These are phyloP conservation scores for Caenorhabditis angaria DNA, from an alignment of 2,888 invertebrate species.

Conservation along the genomic window DNA sequence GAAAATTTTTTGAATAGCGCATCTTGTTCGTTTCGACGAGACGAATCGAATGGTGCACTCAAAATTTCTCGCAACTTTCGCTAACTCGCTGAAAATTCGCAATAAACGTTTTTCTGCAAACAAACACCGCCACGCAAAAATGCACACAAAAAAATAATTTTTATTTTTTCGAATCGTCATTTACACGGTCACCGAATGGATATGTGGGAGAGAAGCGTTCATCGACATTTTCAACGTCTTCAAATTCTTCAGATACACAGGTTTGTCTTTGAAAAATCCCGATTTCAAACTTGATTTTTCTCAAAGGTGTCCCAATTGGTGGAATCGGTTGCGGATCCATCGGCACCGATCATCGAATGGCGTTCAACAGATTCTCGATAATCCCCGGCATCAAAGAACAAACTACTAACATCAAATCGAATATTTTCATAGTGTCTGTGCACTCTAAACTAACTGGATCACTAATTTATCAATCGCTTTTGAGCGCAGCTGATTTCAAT, in stretches of 20 bases:
- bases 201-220: constrained; percentile 72
- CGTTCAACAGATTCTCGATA: constrained; percentile 88
- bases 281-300: neutral
- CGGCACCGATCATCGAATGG: constrained; percentile 85
- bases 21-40: no score
- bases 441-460: constrained; percentile 35
- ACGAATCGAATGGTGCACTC: no score
- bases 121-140: no score
- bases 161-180: constrained; percentile 39
- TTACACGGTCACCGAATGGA: constrained; percentile 50
- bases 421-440: constrained; percentile 54
- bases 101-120: no score
- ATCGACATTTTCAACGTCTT: constrained; percentile 73
- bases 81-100: no score
- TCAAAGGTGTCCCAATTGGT: constrained; percentile 57
- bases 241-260: constrained; percentile 73
- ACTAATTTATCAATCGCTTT: constrained; percentile 42
- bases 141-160: neutral
- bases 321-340: constrained; percentile 81
- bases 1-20: constrained; percentile 11
- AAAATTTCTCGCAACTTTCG: no score
- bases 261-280: constrained; percentile 52
- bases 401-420: constrained; percentile 75
- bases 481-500: constrained; percentile 44
- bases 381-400: constrained; percentile 89